These are phyloP conservation scores for Ophion ventricosus DNA, from an alignment of 2,888 invertebrate species.

Conservation along the genomic window DNA sequence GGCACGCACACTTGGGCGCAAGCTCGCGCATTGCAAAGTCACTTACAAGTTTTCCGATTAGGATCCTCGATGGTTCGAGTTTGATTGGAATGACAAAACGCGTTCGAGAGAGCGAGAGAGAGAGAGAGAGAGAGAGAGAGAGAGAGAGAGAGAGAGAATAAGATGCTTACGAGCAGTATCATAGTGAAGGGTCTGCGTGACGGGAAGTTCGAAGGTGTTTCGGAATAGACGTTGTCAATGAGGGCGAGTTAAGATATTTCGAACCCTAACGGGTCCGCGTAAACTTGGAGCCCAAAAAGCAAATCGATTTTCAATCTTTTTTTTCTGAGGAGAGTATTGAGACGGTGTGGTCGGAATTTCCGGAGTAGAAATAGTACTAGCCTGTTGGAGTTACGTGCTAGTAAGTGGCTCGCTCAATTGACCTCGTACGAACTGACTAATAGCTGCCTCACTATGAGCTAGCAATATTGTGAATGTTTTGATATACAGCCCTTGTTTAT, in stretches of 20 bases:
- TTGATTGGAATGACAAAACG: constrained; percentile 63
- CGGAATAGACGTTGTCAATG: constrained; percentile 50
- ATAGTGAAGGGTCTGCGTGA: constrained; percentile 22
- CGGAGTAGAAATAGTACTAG: too few species aligned
- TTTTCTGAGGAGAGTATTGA: too few species aligned
- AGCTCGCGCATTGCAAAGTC: constrained; percentile 52
- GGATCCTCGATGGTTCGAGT: constrained; percentile 57
- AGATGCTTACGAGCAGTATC: constrained; percentile 35
- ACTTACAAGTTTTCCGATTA: constrained; percentile 62
- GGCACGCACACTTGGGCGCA: neutral
- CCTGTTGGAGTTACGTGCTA: too few species aligned
- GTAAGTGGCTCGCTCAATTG: too few species aligned
- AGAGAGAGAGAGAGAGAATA: neutral
- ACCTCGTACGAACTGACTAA: too few species aligned
- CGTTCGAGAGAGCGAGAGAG: constrained; percentile 18
- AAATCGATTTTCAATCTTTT: too few species aligned
- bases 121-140: neutral
- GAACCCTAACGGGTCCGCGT: neutral
- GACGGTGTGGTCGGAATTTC: too few species aligned
- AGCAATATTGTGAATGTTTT: too few species aligned
- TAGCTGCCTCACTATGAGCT: too few species aligned
- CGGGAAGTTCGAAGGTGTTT: constrained; percentile 19
- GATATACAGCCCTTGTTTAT: too few species aligned
- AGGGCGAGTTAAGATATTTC: constrained; percentile 41
- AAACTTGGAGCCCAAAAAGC: too few species aligned